phyloP scores from a whole-genome alignment of 2,888 invertebrate genomes.

The Apodemia zela region DNA sequence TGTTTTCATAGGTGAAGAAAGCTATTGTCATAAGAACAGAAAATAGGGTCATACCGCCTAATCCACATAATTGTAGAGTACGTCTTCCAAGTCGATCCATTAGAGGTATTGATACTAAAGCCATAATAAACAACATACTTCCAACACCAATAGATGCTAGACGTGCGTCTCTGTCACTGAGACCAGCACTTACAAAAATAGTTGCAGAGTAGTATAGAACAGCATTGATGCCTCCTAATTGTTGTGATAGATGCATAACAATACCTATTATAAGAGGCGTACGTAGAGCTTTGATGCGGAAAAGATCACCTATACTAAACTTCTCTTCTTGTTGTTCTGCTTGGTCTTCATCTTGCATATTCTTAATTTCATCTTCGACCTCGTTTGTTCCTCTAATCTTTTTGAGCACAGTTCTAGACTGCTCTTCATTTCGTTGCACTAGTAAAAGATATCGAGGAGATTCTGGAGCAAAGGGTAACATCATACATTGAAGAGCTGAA shows the following conservation, averaged over 20 bases:
- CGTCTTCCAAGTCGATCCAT: conserved; percentile 87
- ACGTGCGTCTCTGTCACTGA: conserved; percentile 79
- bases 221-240: conserved; percentile 74
- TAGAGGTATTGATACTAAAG: conserved; percentile 86
- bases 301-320: conserved; percentile 60
- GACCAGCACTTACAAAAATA: conserved; percentile 83
- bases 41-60: conserved; percentile 86
- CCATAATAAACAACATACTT: conserved; percentile 86
- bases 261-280: conserved; percentile 69
- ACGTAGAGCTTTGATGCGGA: conserved; percentile 53
- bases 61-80: conserved; percentile 84
- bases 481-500: conserved; percentile 58
- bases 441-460: conserved; percentile 69
- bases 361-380: conserved; percentile 71
- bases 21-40: conserved; percentile 84
- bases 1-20: conserved; percentile 63
- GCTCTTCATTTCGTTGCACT: conserved; percentile 60
- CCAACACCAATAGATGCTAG: conserved; percentile 87
- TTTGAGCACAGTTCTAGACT: conserved; percentile 52
- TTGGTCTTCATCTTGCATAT: conserved; percentile 70
- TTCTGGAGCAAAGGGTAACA: conserved; percentile 68
- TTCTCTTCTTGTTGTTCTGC: conserved; percentile 64
- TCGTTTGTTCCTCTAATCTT: conserved; percentile 60
- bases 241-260: conserved; percentile 76
- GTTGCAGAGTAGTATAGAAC: conserved; percentile 86